Evolutionary conservation across 2,888 invertebrate genomes (phyloP).

Genomic region (Pycnomerus fuliginosus): DNA sequence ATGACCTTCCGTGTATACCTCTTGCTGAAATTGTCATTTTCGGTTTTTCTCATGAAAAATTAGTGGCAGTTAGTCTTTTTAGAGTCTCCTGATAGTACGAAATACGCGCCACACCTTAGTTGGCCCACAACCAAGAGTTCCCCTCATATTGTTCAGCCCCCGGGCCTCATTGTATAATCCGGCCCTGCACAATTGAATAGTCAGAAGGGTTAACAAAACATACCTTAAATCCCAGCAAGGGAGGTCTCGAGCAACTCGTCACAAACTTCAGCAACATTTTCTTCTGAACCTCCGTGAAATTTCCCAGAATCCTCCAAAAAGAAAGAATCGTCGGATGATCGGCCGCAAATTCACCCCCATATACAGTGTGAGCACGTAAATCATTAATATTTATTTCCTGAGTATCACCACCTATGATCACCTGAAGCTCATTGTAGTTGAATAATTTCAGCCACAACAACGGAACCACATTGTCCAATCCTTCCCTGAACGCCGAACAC

Average conservation of each 20-base stretch:
- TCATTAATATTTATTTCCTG: conserved; percentile 93
- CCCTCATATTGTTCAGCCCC: no score
- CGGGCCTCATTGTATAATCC: no score
- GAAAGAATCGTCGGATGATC: conserved; percentile 81
- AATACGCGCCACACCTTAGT: no score
- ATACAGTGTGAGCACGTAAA: conserved; percentile 81
- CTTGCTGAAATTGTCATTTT: no score
- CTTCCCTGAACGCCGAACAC: conserved; percentile 84
- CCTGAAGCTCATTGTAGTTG: conserved; percentile 89
- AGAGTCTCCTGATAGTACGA: no score
- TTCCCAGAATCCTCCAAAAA: conserved; percentile 88
- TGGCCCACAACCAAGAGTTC: no score
- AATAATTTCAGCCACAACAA: conserved; percentile 95
- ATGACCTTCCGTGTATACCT: no score
- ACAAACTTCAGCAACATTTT: conserved; percentile 94
- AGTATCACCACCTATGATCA: conserved; percentile 94
- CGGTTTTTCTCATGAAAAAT: no score
- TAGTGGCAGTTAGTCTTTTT: no score
- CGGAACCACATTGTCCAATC: conserved; percentile 87
- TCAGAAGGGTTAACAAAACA: no score
- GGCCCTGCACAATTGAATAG: no score
- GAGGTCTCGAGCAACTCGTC: conserved; percentile 96
- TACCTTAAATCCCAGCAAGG: conserved; percentile 95
- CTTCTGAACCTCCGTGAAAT: conserved; percentile 80
- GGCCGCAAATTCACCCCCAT: conserved; percentile 78